Evolutionary conservation across 2,888 invertebrate species (phyloP).

Genomic region (Pseudococcus longispinus): DNA sequence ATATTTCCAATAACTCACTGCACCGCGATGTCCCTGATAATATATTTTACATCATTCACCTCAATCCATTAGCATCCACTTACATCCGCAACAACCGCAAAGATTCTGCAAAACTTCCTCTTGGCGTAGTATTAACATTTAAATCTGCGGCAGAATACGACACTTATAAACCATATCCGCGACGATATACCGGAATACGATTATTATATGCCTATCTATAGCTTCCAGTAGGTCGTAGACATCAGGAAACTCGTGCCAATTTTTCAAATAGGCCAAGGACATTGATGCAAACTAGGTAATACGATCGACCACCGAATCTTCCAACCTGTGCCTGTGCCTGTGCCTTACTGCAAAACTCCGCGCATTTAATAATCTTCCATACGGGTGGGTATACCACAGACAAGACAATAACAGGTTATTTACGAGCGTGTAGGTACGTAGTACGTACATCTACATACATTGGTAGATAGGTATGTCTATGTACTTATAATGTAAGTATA

Average conservation of each 20-base stretch:
- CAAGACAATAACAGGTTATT: neutral
- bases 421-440: neutral
- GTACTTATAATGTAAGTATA: neutral
- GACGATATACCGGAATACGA: neutral
- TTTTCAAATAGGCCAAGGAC: conserved; percentile 21
- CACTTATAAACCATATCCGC: neutral
- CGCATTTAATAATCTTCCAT: neutral
- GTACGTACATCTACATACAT: too few relatives aligned
- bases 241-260: neutral
- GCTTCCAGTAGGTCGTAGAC: neutral
- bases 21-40: neutral
- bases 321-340: neutral
- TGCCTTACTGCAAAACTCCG: neutral
- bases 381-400: too few relatives aligned
- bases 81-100: neutral
- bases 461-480: neutral
- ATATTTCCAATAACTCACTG: neutral
- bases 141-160: neutral
- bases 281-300: neutral
- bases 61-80: neutral
- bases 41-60: neutral
- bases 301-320: neutral
- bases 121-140: neutral
- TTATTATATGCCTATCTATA: neutral
- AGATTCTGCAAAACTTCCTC: neutral